Evolutionary conservation across 2,797 vertebrate genomes (phyloP).

Genomic region (Protonibea diacanthus): DNA sequence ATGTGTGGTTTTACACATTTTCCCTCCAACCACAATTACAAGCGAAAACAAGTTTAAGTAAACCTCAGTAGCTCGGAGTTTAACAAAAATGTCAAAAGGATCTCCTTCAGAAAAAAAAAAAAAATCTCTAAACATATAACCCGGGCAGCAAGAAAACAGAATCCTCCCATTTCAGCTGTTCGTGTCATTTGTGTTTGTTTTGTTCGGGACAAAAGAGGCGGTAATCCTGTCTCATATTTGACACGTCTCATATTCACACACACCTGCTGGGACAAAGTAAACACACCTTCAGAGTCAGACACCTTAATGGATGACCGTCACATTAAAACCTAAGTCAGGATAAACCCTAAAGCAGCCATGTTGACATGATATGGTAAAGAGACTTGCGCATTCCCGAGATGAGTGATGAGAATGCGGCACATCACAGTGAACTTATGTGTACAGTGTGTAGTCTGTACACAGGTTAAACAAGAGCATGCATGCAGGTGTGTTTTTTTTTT

Average conservation of each 20-base stretch:
- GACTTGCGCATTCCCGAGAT: conserved; percentile 54
- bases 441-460: conserved; percentile 37
- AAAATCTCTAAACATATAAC: conserved; percentile 41
- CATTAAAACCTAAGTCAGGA: conserved; percentile 69
- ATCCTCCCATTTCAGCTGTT: conserved; percentile 72
- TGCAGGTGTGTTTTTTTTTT: neutral
- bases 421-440: conserved; percentile 37
- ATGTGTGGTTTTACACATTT: conserved; percentile 53
- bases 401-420: conserved; percentile 56
- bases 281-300: conserved; percentile 77
- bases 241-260: conserved; percentile 81
- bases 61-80: conserved; percentile 58
- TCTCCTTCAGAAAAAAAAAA: conserved; percentile 19
- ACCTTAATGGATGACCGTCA: conserved; percentile 80
- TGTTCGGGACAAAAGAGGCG: conserved; percentile 74
- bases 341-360: conserved; percentile 64
- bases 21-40: conserved; percentile 67
- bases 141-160: conserved; percentile 32
- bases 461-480: conserved; percentile 22
- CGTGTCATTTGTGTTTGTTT: conserved; percentile 81
- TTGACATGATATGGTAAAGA: conserved; percentile 62
- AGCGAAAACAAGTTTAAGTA: conserved; percentile 75
- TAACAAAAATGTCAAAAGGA: conserved; percentile 69
- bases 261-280: conserved; percentile 81
- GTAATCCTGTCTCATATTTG: conserved; percentile 81